Evolutionary conservation across 1,140 invertebrate species (phyloP).

Genomic region (Phymastichus coffea): DNA sequence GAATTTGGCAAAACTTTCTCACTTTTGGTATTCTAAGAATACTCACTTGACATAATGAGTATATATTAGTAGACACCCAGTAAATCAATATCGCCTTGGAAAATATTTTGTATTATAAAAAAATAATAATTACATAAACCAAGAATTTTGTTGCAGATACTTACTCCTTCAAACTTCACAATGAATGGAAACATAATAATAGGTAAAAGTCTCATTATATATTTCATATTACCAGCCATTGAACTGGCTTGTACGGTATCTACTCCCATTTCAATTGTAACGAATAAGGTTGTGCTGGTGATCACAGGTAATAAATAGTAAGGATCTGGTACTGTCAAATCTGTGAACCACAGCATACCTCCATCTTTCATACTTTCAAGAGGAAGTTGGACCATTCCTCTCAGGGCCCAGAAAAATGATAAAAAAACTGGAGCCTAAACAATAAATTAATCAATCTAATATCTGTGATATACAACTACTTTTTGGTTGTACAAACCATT

Average conservation of each 20-base stretch:
- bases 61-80: slow-evolving; percentile 87
- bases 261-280: slow-evolving; percentile 83
- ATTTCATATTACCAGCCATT: slow-evolving; percentile 71
- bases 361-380: slow-evolving; percentile 85
- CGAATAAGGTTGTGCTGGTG: slow-evolving; percentile 75
- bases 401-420: slow-evolving; percentile 84
- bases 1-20: slow-evolving; percentile 78
- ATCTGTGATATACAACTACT: slow-evolving; percentile 10
- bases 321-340: slow-evolving; percentile 89
- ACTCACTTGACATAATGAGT: slow-evolving; percentile 81
- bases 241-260: slow-evolving; percentile 69
- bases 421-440: slow-evolving; percentile 82
- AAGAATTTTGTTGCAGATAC: slow-evolving; percentile 40
- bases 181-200: slow-evolving; percentile 82
- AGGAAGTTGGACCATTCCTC: slow-evolving; percentile 82
- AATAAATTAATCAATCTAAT: slow-evolving; percentile 24
- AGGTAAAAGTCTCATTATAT: slow-evolving; percentile 74
- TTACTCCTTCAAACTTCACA: slow-evolving; percentile 83
- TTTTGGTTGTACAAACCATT: slow-evolving; percentile 1
- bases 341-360: slow-evolving; percentile 90
- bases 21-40: slow-evolving; percentile 76
- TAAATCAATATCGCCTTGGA: slow-evolving; percentile 83
- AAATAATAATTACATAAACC: not conserved
- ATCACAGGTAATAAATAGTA: slow-evolving; percentile 85
- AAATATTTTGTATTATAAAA: slow-evolving; percentile 7